Percentiles rank a stretch among this genome's conserved stretches.
phyloP scores from a whole-genome alignment of 2,797 vertebrate species.

The Sebastes cheni region DNA sequence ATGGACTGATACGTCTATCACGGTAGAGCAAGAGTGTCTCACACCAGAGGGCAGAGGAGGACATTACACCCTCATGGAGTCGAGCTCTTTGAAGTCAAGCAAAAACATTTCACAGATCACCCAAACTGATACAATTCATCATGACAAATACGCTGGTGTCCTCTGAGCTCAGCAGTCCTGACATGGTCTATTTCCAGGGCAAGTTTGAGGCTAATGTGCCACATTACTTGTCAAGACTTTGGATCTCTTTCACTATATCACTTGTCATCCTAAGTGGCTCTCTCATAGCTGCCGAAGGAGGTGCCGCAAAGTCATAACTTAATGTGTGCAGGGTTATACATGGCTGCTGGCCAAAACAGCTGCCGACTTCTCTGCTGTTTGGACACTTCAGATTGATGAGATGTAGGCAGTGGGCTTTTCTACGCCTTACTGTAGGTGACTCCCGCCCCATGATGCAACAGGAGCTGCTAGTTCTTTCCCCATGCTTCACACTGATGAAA shows the following conservation, averaged over 20 bases:
- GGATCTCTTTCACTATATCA: constrained; percentile 16
- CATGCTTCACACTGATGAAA: constrained; percentile 35
- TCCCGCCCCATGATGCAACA: neutral
- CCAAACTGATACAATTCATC: constrained; percentile 17
- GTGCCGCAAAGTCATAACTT: constrained; percentile 18
- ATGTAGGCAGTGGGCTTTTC: neutral
- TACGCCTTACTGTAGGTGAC: neutral
- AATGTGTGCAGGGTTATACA: constrained; percentile 4
- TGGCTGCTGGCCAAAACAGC: constrained; percentile 38
- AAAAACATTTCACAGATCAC: constrained; percentile 25
- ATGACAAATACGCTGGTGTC: neutral
- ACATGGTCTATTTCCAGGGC: constrained; percentile 11
- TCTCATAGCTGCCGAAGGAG: constrained; percentile 23
- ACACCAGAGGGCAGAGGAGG: neutral
- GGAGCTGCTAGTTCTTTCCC: neutral
- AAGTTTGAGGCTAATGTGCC: constrained; percentile 26
- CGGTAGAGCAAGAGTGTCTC: neutral
- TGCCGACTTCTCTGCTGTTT: constrained; percentile 18
- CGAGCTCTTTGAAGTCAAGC: constrained; percentile 1
- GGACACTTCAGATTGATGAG: constrained; percentile 50
- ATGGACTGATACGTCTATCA: constrained; percentile 16
- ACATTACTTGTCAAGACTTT: constrained; percentile 15
- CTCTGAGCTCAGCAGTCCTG: constrained; percentile 9
- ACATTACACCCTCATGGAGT: neutral
- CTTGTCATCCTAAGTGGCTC: constrained; percentile 37